Evolutionary conservation across 1,140 invertebrate species (phyloP), one percentile per base, ranked within the genome.

Genomic region (Rhopalosiphum maidis): DNA sequence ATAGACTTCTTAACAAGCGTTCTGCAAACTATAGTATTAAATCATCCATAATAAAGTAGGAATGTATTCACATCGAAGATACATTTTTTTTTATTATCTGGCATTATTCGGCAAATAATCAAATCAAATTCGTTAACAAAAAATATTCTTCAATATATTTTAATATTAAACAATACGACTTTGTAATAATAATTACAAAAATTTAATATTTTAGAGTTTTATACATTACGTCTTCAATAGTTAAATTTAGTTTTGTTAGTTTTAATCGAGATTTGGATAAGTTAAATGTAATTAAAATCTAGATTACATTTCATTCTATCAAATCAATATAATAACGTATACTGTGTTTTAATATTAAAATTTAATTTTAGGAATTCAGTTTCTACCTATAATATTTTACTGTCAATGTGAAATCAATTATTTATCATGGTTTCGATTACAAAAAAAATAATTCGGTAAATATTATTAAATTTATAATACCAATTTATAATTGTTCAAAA

Each of bases 1-100:
- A 77, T 77, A 77, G 30, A 77, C 60, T 77, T 77, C n/a, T 77
- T 77, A 77, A 35, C n/a, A 77, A 77, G 60, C 60, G n/a, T 77
- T n/a, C 60, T n/a, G 15, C n/a, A 77, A n/a, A 77, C 30, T 77
- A 35, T 77, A 77, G 60, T n/a, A 18, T n/a, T 77, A n/a, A 77
- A 77, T 77, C 60, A 77, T 68, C 30, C 11, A 68, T n/a, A 68
- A 68, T n/a, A n/a, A 77, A n/a, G 11, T n/a, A 77, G 60, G 60
- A 35, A 77, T 77, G n/a, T 77, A 77, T n/a, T 77, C 15, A 77
- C 30, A 77, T 77, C n/a, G n/a, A 15, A n/a, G 60, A n/a, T n/a
- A 77, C 15, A 22, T n/a, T 77, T 77, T 77, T n/a, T 37, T 77
- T 77, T 77, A 77, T 77, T 77, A 77, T 77, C 15, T 77, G 30